Conservation (phyloP, 2,888 invertebrate genomes). For the Melipona beecheii region DNA sequence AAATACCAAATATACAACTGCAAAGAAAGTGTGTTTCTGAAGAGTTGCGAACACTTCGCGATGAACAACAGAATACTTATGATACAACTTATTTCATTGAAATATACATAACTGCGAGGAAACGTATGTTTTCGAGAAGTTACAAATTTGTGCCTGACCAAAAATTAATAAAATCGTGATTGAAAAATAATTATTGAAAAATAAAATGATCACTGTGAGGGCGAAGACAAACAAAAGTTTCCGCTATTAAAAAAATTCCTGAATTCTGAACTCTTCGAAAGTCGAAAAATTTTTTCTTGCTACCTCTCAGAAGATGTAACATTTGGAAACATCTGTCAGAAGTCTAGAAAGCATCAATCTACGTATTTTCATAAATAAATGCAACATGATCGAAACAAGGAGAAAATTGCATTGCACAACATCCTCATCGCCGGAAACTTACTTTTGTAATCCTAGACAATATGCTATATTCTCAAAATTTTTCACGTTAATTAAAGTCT, state of each 20-base stretch:
- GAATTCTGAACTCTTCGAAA: no score
- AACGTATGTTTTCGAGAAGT: no score
- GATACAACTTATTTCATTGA: no score
- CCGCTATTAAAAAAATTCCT: not conserved
- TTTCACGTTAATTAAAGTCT: conserved; percentile 33
- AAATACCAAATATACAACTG: no score
- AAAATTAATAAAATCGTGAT: no score
- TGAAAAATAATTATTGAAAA: not conserved
- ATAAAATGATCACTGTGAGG: not conserved
- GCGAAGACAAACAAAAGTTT: not conserved
- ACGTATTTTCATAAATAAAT: not conserved
- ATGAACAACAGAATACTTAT: no score
- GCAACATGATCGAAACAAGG: not conserved
- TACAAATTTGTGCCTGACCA: no score
- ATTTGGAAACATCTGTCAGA: not conserved
- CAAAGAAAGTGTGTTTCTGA: no score
- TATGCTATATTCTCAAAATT: conserved; percentile 6
- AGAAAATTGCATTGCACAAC: conserved; percentile 10
- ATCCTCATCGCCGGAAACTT: not conserved
- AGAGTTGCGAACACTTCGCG: no score
- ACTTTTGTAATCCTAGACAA: not conserved
- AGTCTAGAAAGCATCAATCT: not conserved
- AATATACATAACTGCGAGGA: no score
- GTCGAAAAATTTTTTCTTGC: not conserved
- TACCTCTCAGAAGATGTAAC: not conserved